Conservation (phyloP, 2,797 vertebrate genomes). For the Girardinus metallicus region DNA sequence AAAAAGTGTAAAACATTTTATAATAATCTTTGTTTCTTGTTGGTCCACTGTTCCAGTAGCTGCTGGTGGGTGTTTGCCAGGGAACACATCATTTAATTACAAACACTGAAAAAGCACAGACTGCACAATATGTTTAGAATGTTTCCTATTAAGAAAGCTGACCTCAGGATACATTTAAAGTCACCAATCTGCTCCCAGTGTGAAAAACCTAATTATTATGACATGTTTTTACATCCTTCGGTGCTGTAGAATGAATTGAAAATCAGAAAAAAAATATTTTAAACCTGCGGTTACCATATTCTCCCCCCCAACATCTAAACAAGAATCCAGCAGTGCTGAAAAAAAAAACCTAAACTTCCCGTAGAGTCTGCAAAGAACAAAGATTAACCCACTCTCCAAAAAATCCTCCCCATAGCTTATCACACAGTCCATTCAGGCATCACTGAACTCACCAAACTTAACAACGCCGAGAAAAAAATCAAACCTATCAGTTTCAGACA, state of each 20-base stretch:
- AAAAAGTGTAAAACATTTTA: background rate
- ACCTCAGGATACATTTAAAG: constrained; percentile 25
- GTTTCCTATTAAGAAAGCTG: constrained; percentile 24
- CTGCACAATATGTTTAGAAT: constrained; percentile 10
- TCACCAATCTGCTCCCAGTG: constrained; percentile 37
- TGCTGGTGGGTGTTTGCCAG: background rate
- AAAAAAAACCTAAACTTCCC: background rate
- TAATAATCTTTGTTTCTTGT: background rate
- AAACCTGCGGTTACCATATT: constrained; percentile 9
- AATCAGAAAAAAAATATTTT: background rate
- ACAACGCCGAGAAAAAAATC: constrained; percentile 18
- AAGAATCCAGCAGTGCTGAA: constrained; percentile 27
- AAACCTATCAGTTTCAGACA: constrained; percentile 24
- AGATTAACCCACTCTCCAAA: constrained; percentile 34
- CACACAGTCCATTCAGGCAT: constrained; percentile 34
- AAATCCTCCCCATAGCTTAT: constrained; percentile 45
- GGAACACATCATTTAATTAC: constrained; percentile 4
- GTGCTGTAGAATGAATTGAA: constrained; percentile 6
- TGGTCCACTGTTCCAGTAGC: background rate
- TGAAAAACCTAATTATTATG: constrained; percentile 19
- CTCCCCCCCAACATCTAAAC: constrained; percentile 2
- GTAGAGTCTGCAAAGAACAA: constrained; percentile 22
- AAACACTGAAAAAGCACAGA: constrained; percentile 8
- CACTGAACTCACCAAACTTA: constrained; percentile 25
- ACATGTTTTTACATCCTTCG: constrained; percentile 13